Evolutionary conservation across 1,140 invertebrate species (phyloP).

Genomic region (Microvelia longipes): DNA sequence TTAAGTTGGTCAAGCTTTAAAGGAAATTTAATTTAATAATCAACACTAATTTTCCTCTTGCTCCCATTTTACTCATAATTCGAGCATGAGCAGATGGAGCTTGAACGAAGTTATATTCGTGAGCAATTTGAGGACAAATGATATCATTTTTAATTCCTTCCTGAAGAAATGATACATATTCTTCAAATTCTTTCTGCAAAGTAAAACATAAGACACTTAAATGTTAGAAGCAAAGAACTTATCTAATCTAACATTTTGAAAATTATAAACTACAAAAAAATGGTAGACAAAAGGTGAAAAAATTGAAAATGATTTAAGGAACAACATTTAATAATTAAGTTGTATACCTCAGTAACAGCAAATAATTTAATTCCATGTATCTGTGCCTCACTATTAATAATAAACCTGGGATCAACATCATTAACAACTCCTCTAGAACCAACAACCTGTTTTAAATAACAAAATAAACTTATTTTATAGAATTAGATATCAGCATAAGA

Average conservation of each 20-base stretch:
- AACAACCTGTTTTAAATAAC: neutral
- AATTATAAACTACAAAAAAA: neutral
- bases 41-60: neutral
- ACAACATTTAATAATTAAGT: neutral
- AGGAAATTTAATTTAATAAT: too few species aligned
- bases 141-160: neutral
- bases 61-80: neutral
- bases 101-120: neutral
- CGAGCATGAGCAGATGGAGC: neutral
- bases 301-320: neutral
- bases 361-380: slow-evolving; percentile 3
- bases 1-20: too few species aligned
- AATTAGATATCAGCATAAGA: too few species aligned
- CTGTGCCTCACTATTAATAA: neutral
- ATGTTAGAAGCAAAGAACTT: neutral
- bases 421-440: neutral
- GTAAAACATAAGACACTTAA: neutral
- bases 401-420: neutral
- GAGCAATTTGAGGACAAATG: neutral
- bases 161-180: neutral
- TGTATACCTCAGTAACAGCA: neutral
- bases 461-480: neutral
- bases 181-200: neutral
- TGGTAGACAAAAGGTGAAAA: neutral
- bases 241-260: neutral